phyloP scores from a whole-genome alignment of 2,113 vertebrate genomes.

The Aptenodytes patagonicus region DNA sequence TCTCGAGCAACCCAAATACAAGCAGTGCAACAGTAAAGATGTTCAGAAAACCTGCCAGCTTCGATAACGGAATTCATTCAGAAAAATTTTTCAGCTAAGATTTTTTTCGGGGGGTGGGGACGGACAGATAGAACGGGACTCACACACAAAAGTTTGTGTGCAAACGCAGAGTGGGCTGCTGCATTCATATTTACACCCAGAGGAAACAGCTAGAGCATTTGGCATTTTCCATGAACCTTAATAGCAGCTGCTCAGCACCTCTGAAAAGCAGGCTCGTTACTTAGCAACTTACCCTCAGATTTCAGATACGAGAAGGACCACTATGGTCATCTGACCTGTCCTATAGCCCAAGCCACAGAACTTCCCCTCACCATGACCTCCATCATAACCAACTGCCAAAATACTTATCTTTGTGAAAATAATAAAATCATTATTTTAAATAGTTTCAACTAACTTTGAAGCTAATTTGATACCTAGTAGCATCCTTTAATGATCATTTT shows the following conservation, averaged over 20 bases:
- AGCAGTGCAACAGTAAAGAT: background rate
- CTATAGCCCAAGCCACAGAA: background rate
- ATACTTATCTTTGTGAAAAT: background rate
- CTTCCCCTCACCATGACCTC: background rate
- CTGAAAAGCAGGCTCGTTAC: background rate
- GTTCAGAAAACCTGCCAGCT: background rate
- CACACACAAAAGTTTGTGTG: background rate
- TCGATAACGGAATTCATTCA: background rate
- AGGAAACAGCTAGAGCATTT: background rate
- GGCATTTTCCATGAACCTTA: background rate
- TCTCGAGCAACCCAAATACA: background rate
- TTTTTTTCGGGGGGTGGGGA: background rate
- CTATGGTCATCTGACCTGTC: background rate
- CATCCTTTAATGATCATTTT: background rate
- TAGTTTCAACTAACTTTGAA: background rate
- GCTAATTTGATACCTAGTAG: background rate
- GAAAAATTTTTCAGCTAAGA: background rate
- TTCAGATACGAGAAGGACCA: background rate
- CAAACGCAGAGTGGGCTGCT: background rate
- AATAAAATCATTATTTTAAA: background rate
- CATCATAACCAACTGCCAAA: background rate
- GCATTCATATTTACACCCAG: background rate
- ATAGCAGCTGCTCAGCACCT: background rate
- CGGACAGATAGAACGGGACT: background rate
- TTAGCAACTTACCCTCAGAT: background rate